These are phyloP conservation scores for Tauraco erythrolophus DNA, from an alignment of 2,113 vertebrate species.

Conservation along the genomic window DNA sequence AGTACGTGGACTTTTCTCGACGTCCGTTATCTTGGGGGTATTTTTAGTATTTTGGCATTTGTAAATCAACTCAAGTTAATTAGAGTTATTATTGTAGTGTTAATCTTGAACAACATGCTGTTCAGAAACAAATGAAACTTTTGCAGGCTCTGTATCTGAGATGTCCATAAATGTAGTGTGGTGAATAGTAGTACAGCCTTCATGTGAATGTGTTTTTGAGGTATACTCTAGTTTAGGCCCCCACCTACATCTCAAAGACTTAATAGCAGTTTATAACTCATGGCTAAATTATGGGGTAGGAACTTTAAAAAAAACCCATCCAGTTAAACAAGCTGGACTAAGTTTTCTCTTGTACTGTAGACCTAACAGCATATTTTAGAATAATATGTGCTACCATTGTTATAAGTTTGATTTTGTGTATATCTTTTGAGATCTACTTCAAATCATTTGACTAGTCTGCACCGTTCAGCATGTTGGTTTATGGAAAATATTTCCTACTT, in stretches of 20 bases:
- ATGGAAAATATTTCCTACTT: background rate
- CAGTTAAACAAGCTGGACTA: background rate
- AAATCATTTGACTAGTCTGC: background rate
- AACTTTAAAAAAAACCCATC: background rate
- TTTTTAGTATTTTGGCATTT: background rate
- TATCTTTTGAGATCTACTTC: background rate
- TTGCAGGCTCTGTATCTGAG: rapidly evolving
- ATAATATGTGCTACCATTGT: background rate
- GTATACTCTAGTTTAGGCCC: background rate
- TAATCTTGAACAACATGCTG: rapidly evolving
- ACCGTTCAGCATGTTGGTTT: background rate
- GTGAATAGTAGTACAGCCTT: background rate
- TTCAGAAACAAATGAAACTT: background rate
- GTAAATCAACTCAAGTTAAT: background rate
- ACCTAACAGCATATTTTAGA: background rate
- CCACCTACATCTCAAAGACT: rapidly evolving
- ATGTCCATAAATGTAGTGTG: rapidly evolving
- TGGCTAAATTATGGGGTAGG: background rate
- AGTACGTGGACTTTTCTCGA: background rate
- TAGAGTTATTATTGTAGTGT: background rate
- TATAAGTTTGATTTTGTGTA: background rate
- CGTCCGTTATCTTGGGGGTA: background rate
- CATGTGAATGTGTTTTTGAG: background rate
- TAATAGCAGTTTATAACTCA: background rate
- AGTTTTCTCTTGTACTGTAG: background rate